Conservation (phyloP, 2,113 vertebrate species). For the Lophura nycthemera region DNA sequence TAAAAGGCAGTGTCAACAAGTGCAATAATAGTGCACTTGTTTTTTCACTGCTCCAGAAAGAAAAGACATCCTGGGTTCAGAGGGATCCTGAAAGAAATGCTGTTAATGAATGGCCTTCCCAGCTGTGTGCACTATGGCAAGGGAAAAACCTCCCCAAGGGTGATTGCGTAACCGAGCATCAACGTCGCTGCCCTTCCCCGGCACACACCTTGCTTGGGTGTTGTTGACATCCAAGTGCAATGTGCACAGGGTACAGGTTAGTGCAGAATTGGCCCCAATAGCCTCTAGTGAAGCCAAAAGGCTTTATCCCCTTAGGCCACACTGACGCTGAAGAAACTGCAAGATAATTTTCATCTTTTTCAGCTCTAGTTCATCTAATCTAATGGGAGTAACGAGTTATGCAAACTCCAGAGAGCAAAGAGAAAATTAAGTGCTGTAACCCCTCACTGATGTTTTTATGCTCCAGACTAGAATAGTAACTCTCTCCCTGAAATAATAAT, state of each 20-base stretch:
- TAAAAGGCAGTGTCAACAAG: constrained; percentile 51
- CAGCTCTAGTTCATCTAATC: constrained; percentile 19
- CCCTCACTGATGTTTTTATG: neutral
- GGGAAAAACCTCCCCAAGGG: constrained; percentile 10
- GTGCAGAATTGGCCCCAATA: no score
- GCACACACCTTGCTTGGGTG: no score
- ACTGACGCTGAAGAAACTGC: neutral
- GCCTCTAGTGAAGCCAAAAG: neutral
- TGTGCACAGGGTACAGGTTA: no score
- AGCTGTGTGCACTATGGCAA: constrained; percentile 35
- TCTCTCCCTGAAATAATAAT: neutral
- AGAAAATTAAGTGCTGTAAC: constrained; percentile 16
- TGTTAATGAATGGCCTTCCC: constrained; percentile 57
- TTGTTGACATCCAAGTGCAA: no score
- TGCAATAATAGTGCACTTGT: constrained; percentile 50
- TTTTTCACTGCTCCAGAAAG: constrained; percentile 37
- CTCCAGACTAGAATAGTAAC: neutral
- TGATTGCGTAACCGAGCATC: no score
- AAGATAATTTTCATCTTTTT: neutral
- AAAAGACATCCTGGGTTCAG: constrained; percentile 60
- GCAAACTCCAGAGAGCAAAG: constrained; percentile 21
- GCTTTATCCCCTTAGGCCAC: neutral
- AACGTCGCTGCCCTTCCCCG: no score
- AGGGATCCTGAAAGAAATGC: constrained; percentile 53
- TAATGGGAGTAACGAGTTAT: neutral